Base-by-base conservation (phyloP, 2,113 vertebrate genomes). In the Sphaerodactylus townsendi region DNA sequence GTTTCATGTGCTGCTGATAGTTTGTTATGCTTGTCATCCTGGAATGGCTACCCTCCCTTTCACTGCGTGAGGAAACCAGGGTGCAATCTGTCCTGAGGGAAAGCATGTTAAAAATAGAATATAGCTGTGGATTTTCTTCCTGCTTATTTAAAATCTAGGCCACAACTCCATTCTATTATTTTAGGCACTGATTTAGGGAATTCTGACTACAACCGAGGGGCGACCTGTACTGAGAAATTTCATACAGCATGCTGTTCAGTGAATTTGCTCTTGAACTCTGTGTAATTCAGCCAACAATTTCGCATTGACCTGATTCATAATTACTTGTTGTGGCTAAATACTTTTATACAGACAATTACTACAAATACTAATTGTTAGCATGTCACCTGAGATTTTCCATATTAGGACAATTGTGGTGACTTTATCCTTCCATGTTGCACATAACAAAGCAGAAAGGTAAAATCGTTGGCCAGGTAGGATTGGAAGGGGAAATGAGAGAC, bases 21-120 rank as follows among this genome's bases (percentile, higher is more conserved):
- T 85, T 71, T 71, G 68, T 71, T 39, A 35, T 84, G 33, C n/a
- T 79, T 85, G 53, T 79, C 83, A 84, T 78, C 66, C 50, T 56
- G 50, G 50, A 23, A 85, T 21, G n/a, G 21, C 76, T 85, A 46
- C 25, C 69, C 82, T 77, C 50, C 82, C 56, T 69, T 84, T 79
- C 41, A 8, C 50, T 79, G 35, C 53, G 10, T 14, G 30, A 72
- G 78, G 53, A 71, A 78, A 85, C 50, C 83, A 85, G 83, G 83
- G 83, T 71, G 75, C 75, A 79, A 71, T 35, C 14, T 79, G 37
- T 71, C 76, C 50, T 72, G 75, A 62, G 41, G 68, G 53, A 39
- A 62, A 85, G 15, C 28, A 19, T 10, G 50, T 56, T 78, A 59
- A 84, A 70, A 85, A 85, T 78, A 85, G 83, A 78, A 46, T 53